These are phyloP conservation scores for Tineola bisselliella DNA, from an alignment of 2,888 invertebrate genomes.

Conservation along the genomic window DNA sequence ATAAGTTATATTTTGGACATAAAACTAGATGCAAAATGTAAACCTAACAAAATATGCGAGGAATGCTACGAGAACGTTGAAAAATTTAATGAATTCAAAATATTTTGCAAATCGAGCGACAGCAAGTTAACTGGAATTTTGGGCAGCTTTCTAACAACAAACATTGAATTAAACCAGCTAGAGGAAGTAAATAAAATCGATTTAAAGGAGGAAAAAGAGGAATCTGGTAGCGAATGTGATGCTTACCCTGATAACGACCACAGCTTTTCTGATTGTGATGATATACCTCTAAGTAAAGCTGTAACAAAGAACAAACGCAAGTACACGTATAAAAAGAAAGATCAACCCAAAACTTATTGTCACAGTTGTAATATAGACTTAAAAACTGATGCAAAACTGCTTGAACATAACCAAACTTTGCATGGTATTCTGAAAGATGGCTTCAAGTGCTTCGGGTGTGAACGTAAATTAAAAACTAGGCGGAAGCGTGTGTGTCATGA, in stretches of 20 bases:
- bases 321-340: slow-evolving; percentile 25
- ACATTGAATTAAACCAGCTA: too few species aligned
- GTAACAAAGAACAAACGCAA: slow-evolving; percentile 18
- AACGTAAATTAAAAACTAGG: slow-evolving; percentile 36
- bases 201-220: not conserved
- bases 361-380: slow-evolving; percentile 40
- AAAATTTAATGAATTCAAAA: slow-evolving; percentile 40
- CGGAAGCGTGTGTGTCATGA: slow-evolving; percentile 41
- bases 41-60: slow-evolving; percentile 37
- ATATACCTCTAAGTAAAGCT: slow-evolving; percentile 12
- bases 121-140: slow-evolving; percentile 30
- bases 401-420: slow-evolving; percentile 31
- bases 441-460: slow-evolving; percentile 49
- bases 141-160: not conserved
- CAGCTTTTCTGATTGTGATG: not conserved
- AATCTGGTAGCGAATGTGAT: not conserved
- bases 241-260: not conserved
- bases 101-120: slow-evolving; percentile 36
- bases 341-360: slow-evolving; percentile 36
- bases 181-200: slow-evolving; percentile 9
- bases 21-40: slow-evolving; percentile 24
- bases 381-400: slow-evolving; percentile 25
- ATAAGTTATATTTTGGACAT: slow-evolving; percentile 40
- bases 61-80: slow-evolving; percentile 35
- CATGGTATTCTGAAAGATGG: slow-evolving; percentile 38